These are phyloP conservation scores for Tragelaphus eurycerus DNA, from an alignment of 2,797 vertebrate species.

Conservation along the genomic window DNA sequence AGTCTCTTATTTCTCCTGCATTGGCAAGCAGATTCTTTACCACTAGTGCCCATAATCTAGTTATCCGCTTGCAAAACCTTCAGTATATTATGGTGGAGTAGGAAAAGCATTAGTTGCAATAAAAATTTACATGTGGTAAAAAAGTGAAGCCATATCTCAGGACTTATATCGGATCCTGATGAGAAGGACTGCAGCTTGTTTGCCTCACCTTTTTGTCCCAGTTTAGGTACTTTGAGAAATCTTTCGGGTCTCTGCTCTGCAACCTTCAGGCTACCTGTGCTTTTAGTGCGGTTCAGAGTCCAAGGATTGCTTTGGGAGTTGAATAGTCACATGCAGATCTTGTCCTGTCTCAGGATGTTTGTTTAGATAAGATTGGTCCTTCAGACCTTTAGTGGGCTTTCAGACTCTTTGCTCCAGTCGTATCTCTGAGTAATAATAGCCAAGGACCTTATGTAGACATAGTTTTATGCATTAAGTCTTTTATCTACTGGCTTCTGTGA, in stretches of 20 bases:
- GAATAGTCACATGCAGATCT: background rate
- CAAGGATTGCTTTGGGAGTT: background rate
- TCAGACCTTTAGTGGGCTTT: background rate
- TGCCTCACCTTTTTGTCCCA: background rate
- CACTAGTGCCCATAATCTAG: background rate
- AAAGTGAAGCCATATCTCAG: background rate
- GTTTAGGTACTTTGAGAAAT: background rate
- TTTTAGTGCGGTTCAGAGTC: background rate
- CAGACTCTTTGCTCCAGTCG: background rate
- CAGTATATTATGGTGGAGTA: background rate
- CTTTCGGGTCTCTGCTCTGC: background rate
- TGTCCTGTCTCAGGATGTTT: background rate
- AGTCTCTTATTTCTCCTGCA: background rate
- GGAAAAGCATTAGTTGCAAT: background rate
- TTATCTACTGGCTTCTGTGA: background rate
- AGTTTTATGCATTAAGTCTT: background rate
- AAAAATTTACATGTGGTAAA: background rate
- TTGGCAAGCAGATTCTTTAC: background rate
- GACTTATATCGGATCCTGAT: background rate
- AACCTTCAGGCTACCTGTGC: background rate
- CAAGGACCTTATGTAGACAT: background rate
- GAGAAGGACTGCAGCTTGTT: background rate
- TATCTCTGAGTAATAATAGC: background rate
- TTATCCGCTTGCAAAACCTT: background rate
- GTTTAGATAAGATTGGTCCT: background rate